phyloP scores from a whole-genome alignment of 1,140 invertebrate genomes.

The Solen grandis region DNA sequence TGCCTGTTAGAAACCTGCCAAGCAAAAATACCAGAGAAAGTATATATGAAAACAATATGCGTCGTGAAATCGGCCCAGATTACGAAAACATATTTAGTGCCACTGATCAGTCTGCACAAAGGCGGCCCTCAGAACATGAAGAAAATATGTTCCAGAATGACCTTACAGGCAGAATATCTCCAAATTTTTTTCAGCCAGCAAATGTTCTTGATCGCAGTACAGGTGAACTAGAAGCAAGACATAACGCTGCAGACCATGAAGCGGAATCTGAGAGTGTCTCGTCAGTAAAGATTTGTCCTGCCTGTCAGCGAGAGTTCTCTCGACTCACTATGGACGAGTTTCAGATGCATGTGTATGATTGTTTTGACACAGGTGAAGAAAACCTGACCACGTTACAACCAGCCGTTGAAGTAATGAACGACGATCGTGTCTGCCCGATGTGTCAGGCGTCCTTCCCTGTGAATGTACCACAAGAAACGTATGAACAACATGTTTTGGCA shows the following conservation, averaged over 20 bases:
- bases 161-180: too few relatives aligned
- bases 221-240: too few relatives aligned
- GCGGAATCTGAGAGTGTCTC: not conserved
- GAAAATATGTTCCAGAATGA: too few relatives aligned
- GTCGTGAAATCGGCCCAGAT: conserved; percentile 1
- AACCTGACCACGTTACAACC: conserved; percentile 58
- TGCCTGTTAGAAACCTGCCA: conserved; percentile 4
- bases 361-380: conserved; percentile 66
- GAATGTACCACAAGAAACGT: conserved; percentile 61
- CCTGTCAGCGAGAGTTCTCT: conserved; percentile 66
- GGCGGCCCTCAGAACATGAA: conserved; percentile 31
- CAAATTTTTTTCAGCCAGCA: too few relatives aligned
- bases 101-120: conserved; percentile 6
- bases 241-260: too few relatives aligned
- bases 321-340: conserved; percentile 68
- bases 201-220: too few relatives aligned
- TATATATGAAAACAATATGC: not conserved
- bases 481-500: conserved; percentile 71
- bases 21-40: not conserved
- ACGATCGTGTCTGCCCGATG: conserved; percentile 68
- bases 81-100: conserved; percentile 43
- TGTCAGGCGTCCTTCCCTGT: conserved; percentile 63
- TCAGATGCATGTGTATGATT: conserved; percentile 73
- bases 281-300: conserved; percentile 64
- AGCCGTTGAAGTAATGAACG: not conserved